These are phyloP conservation scores for Galleria mellonella DNA, from an alignment of 1,140 invertebrate species.

Conservation along the genomic window DNA sequence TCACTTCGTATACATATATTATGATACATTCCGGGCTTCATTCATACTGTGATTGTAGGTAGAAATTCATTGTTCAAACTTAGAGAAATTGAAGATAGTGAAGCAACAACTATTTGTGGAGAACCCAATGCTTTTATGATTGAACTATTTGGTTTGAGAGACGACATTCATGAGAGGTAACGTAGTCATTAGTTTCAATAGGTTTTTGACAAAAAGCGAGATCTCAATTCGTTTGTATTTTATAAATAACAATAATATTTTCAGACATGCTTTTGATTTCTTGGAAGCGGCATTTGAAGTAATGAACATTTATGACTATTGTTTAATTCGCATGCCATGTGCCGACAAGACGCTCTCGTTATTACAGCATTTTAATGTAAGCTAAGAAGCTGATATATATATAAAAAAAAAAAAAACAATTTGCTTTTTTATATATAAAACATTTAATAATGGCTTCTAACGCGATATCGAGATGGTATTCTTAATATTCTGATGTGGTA, in stretches of 20 bases:
- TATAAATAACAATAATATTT: too few species aligned
- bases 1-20: too few species aligned
- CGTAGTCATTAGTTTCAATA: too few species aligned
- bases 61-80: slow-evolving; percentile 16
- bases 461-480: too few species aligned
- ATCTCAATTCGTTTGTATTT: too few species aligned
- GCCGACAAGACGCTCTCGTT: slow-evolving; percentile 74
- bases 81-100: slow-evolving; percentile 2
- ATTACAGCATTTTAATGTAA: slow-evolving; percentile 78
- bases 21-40: too few species aligned
- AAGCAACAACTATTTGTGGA: slow-evolving; percentile 15
- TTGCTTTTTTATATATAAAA: neutral
- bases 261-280: slow-evolving; percentile 60
- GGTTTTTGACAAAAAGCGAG: too few species aligned
- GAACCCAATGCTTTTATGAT: slow-evolving; percentile 50
- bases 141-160: slow-evolving; percentile 40
- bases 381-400: slow-evolving; percentile 4
- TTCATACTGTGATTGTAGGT: too few species aligned
- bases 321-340: slow-evolving; percentile 77
- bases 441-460: too few species aligned
- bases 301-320: slow-evolving; percentile 80
- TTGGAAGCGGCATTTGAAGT: slow-evolving; percentile 80
- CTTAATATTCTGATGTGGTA: too few species aligned
- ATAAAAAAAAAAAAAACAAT: too few species aligned
- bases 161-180: slow-evolving; percentile 47